Evolutionary conservation across 2,888 invertebrate species (phyloP).

Genomic region (Chymomyza procnemis): DNA sequence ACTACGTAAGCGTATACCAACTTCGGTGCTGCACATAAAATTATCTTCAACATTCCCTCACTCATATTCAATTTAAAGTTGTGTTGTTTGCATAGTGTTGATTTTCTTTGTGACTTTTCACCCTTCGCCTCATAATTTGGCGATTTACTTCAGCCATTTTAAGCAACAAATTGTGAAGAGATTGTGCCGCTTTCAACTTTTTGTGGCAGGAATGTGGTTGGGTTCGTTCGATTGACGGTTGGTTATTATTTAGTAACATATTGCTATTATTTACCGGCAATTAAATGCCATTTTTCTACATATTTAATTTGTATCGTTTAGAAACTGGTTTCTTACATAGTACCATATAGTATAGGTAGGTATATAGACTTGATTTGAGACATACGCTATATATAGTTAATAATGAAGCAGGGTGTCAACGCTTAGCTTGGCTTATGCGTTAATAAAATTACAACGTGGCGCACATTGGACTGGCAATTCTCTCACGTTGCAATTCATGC

Average conservation of each 20-base stretch:
- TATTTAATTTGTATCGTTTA: slow-evolving; percentile 30
- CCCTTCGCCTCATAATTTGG: slow-evolving; percentile 9
- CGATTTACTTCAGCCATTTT: slow-evolving; percentile 6
- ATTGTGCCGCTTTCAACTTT: slow-evolving; percentile 36
- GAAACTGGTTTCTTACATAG: slow-evolving; percentile 31
- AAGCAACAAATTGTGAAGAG: slow-evolving; percentile 7
- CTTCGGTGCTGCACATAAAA: neutral
- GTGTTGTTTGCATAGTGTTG: neutral
- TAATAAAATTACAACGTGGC: neutral
- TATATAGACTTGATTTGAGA: slow-evolving; percentile 1
- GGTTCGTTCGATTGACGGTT: slow-evolving; percentile 1
- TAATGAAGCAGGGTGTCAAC: neutral
- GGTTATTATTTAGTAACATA: neutral
- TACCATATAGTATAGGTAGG: neutral
- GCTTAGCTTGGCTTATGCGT: too few species aligned
- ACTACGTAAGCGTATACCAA: neutral
- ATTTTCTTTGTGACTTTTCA: neutral
- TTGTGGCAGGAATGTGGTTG: slow-evolving; percentile 30
- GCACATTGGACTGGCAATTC: neutral
- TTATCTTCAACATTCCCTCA: neutral
- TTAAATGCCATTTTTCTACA: slow-evolving; percentile 35
- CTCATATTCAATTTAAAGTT: neutral
- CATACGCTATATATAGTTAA: neutral
- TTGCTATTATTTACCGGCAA: slow-evolving; percentile 20
- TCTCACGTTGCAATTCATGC: slow-evolving; percentile 10